Base-by-base conservation (phyloP, 1,140 invertebrate genomes). In the Euura saliciscinereae region DNA sequence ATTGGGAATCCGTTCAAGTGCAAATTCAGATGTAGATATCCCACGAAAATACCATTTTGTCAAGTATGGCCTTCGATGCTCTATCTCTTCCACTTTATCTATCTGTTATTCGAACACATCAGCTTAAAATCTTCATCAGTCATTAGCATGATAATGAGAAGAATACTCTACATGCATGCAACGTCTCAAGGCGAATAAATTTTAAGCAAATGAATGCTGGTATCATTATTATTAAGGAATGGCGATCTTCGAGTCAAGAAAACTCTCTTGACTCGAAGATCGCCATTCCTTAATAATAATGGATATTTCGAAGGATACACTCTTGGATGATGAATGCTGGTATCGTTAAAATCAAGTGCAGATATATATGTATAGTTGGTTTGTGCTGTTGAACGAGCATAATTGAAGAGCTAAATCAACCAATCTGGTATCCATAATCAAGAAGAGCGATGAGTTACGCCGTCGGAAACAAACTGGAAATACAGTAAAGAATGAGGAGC, bases 1-100 rank as follows among this genome's bases (percentile, higher is more conserved):
- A 68, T 71, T 70, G 65, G 71, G 71, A 71, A 75, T 73, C 69
- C 66, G 44, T 65, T 43, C 43, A 11, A 44, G n/a, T 5, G 51
- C 43, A 45, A 13, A 51, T 11, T 46, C 45, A 70, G 28, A n/a
- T 44, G 66, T 67, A 67, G 66, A 11, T n/a, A 43, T 67, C 4
- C 7, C 43, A 44, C 28, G 66, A 67, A 67, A 67, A 67, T 67
- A 67, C 66, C 42, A 67, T 67, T 67, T 67, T 11, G 28, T 67
- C 66, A 67, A 67, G 66, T 42, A 13, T 67, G 2, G 8, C 66
- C 0, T 42, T 42, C 66, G 42, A 44, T 28, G 42, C 42, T 42
- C 43, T 13, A 11, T 11, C 66, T 67, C 11, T 10, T 67, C 1
- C 11, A 7, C 8, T n/a, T 3, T 8, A 59, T 11, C 8, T 3